A percentile compares a stretch with the other conserved stretches of the same genome.
phyloP scores from a whole-genome alignment of 2,888 invertebrate genomes.

The Microlaimidae sp. region DNA sequence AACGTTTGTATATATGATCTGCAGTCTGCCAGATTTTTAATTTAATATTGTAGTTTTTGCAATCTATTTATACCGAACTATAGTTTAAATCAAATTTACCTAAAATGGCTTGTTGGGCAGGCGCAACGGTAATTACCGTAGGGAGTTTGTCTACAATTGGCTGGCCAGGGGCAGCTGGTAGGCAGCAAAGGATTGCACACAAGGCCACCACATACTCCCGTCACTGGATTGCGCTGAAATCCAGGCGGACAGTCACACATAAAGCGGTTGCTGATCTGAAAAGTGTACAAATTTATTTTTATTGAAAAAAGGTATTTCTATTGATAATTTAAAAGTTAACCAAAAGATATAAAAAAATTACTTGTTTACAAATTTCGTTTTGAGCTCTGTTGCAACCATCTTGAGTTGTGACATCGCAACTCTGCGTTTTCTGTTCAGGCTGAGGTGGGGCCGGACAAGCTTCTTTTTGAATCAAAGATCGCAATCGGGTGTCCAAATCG shows the following conservation, averaged over 20 bases:
- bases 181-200: slow-evolving; percentile 31
- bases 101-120: slow-evolving; percentile 24
- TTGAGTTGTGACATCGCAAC: slow-evolving; percentile 28
- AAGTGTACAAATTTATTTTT: neutral
- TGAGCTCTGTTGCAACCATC: slow-evolving; percentile 31
- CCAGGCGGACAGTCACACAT: slow-evolving; percentile 27
- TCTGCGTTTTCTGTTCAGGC: slow-evolving; percentile 18
- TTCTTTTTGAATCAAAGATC: slow-evolving; percentile 33
- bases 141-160: slow-evolving; percentile 27
- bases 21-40: too few species aligned
- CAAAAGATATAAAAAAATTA: too few species aligned
- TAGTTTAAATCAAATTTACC: slow-evolving; percentile 21
- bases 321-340: neutral
- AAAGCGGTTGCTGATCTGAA: neutral
- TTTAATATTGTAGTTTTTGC: too few species aligned
- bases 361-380: slow-evolving; percentile 10
- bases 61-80: too few species aligned
- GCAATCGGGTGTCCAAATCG: slow-evolving; percentile 30
- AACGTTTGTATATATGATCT: too few species aligned
- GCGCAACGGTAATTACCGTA: slow-evolving; percentile 31
- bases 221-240: slow-evolving; percentile 31
- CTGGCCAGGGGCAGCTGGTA: slow-evolving; percentile 31
- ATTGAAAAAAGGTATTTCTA: neutral
- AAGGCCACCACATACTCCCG: slow-evolving; percentile 31
- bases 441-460: slow-evolving; percentile 25